Conservation (phyloP, 2,113 vertebrate species). For the Elanus axillaris region DNA sequence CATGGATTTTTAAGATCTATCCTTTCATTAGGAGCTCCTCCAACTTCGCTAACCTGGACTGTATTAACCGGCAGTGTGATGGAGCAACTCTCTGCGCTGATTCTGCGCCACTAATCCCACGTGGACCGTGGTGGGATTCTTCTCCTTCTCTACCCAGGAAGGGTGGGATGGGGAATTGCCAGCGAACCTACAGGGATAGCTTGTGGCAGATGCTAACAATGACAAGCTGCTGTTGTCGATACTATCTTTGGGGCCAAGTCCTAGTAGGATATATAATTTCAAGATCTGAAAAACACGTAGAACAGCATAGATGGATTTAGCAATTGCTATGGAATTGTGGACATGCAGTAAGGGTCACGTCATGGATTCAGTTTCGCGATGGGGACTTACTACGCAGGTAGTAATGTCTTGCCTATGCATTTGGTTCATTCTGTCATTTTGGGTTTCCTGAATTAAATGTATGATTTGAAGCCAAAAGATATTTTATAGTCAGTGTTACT, state of each 20-base stretch:
- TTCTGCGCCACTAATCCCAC: background rate
- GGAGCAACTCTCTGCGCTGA: background rate
- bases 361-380: too few relatives aligned
- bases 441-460: background rate
- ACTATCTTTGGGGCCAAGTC: background rate
- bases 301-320: background rate
- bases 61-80: background rate
- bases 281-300: background rate
- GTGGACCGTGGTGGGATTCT: fast-evolving
- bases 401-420: background rate
- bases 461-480: background rate
- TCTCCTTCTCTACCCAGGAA: background rate
- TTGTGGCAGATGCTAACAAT: background rate
- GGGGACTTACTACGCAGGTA: background rate
- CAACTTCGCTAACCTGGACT: background rate
- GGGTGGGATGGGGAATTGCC: background rate
- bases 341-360: background rate
- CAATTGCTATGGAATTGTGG: fast-evolving
- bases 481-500: background rate
- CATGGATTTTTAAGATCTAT: background rate
- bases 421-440: background rate
- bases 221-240: background rate
- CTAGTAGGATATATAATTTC: background rate
- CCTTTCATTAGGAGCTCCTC: background rate
- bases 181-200: fast-evolving